These are phyloP conservation scores for Neoniphon sammara DNA, from an alignment of 2,797 vertebrate genomes.

Conservation along the genomic window DNA sequence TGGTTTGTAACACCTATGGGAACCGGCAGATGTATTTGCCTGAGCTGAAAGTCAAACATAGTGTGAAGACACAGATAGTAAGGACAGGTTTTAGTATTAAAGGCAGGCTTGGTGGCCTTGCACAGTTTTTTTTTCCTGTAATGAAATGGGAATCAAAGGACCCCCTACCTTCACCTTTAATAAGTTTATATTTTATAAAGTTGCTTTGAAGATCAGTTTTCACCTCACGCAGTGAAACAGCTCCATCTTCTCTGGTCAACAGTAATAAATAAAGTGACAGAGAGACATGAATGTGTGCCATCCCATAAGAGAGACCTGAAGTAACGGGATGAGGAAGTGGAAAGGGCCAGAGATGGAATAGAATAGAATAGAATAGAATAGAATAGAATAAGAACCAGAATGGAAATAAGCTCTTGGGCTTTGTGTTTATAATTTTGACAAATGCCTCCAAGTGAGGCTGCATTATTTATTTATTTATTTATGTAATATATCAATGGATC, in stretches of 20 bases:
- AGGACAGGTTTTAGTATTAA: constrained; percentile 21
- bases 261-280: not conserved
- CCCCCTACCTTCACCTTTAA: not conserved
- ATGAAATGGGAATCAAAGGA: not conserved
- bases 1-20: constrained; percentile 58
- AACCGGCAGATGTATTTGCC: not conserved
- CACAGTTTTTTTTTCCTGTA: not conserved
- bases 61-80: constrained; percentile 19
- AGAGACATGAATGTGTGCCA: constrained; percentile 5
- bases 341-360: not conserved
- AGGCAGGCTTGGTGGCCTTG: not conserved
- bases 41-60: constrained; percentile 38
- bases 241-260: not conserved
- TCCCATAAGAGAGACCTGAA: not conserved
- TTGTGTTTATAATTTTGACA: too few relatives aligned
- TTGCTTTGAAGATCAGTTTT: not conserved
- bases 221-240: not conserved
- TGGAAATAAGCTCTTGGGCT: too few relatives aligned
- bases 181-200: not conserved
- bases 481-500: too few relatives aligned
- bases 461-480: too few relatives aligned
- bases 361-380: constrained; percentile 14
- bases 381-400: too few relatives aligned
- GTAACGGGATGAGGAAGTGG: not conserved
- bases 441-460: too few relatives aligned